phyloP scores from a whole-genome alignment of 2,888 invertebrate species.

The Tenodera sinensis region DNA sequence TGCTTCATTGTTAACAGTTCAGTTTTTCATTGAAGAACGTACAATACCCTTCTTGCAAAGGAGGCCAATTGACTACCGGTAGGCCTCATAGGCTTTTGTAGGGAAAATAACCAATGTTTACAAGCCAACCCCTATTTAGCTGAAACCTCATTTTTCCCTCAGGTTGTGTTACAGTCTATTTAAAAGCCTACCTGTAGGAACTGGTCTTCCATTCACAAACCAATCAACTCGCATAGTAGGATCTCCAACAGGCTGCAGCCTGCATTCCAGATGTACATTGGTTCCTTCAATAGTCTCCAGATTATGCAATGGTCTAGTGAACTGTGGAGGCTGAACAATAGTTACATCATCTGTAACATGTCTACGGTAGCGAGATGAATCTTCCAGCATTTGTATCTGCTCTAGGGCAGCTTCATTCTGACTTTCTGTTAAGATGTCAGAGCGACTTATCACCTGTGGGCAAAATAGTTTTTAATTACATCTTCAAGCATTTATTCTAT shows the following conservation, averaged over 20 bases:
- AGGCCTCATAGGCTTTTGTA: too few relatives aligned
- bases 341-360: constrained; percentile 77
- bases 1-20: too few relatives aligned
- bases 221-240: constrained; percentile 92
- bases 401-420: constrained; percentile 90
- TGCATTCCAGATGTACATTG: constrained; percentile 88
- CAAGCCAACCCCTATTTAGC: too few relatives aligned
- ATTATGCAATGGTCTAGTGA: constrained; percentile 82
- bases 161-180: not conserved
- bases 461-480: not conserved
- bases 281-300: constrained; percentile 87
- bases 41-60: too few relatives aligned
- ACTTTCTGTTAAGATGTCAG: constrained; percentile 81
- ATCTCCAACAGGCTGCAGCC: constrained; percentile 86
- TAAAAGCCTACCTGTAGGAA: constrained; percentile 70
- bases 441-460: constrained; percentile 62
- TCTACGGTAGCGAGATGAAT: constrained; percentile 65
- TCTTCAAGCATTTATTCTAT: not conserved
- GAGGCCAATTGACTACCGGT: too few relatives aligned
- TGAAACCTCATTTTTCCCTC: too few relatives aligned
- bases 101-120: too few relatives aligned
- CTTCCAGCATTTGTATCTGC: constrained; percentile 88
- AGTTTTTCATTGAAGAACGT: too few relatives aligned
- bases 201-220: constrained; percentile 91
- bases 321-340: constrained; percentile 80